Conservation (phyloP, 2,113 vertebrate genomes). For the Vireo altiloquus region DNA sequence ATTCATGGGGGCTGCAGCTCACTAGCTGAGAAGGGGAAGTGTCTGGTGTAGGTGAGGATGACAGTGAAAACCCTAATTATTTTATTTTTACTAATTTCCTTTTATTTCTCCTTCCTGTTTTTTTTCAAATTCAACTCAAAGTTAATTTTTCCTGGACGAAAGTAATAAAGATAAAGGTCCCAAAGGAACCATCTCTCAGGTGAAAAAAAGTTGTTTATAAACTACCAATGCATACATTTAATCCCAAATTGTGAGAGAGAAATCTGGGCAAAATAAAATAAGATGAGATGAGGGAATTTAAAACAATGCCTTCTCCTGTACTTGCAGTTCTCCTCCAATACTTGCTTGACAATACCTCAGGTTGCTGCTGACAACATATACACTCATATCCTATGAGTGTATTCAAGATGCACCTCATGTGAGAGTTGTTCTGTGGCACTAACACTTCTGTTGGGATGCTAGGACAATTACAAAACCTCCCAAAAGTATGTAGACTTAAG, state of each 20-base stretch:
- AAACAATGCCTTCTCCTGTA: accelerated
- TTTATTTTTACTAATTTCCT: neutral
- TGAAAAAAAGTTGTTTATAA: neutral
- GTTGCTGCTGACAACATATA: neutral
- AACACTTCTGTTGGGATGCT: neutral
- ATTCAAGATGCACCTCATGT: neutral
- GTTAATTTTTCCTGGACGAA: neutral
- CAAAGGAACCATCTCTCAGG: neutral
- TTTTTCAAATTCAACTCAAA: neutral
- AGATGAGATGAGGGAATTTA: neutral
- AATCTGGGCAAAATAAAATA: neutral
- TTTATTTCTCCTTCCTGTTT: neutral
- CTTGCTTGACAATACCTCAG: neutral
- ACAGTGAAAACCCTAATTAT: neutral
- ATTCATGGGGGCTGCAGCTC: neutral
- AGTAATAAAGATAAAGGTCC: neutral
- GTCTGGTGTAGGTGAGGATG: neutral
- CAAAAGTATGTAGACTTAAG: neutral
- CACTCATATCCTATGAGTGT: neutral
- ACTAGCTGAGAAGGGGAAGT: neutral
- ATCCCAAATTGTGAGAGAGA: neutral
- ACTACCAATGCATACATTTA: neutral
- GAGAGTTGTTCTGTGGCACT: neutral
- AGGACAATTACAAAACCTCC: neutral
- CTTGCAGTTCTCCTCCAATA: neutral